Base-by-base conservation (phyloP, 2,113 vertebrate species). In the Myrmecobius fasciatus region DNA sequence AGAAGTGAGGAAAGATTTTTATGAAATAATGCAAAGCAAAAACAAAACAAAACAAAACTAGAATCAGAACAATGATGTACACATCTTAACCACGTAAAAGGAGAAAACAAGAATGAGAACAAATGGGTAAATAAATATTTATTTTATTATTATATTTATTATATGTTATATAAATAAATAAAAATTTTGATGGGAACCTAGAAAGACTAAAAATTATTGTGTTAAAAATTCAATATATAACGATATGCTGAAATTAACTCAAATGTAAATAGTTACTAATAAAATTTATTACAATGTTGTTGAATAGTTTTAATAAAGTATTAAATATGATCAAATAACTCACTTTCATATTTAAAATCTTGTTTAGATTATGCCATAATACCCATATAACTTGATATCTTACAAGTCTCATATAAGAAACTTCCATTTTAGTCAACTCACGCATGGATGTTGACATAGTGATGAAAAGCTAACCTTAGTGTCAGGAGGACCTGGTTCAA, bases 361-460 rank as follows among this genome's bases (percentile, higher is more conserved):
- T 43, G 14, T 8, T 43, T 43, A 43, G 67, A 83, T 24, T 43
- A 22, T 43, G 20, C 17, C 20, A 83, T n/a, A 43, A 75, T 43
- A 75, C 36, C 36, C 36, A 22, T 75, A 5, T 36, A 75, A 75
- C 36, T 75, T 75, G 36, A 43, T 43, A 43, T 75, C 17, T 26
- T 43, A 22, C 5, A 11, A 7, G 2, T 75, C 5, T 20, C 14
- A 14, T 14, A 75, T 6, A 7, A 43, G 17, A 22, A 75, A 6
- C 5, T 22, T n/a, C 14, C 67, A n/a, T 75, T 43, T n/a, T 6
- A 67, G 28, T 67, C 60, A 67, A 14, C 0, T 36, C 56, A 20
- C 26, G n/a, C 43, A 91, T 89, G n/a, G n/a, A n/a, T n/a, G n/a
- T n/a, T n/a, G 48, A 48, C 95, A 94, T 49, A 88, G 52, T 67